Conservation (phyloP, 2,888 invertebrate genomes). For the Lochmaea capreae region DNA sequence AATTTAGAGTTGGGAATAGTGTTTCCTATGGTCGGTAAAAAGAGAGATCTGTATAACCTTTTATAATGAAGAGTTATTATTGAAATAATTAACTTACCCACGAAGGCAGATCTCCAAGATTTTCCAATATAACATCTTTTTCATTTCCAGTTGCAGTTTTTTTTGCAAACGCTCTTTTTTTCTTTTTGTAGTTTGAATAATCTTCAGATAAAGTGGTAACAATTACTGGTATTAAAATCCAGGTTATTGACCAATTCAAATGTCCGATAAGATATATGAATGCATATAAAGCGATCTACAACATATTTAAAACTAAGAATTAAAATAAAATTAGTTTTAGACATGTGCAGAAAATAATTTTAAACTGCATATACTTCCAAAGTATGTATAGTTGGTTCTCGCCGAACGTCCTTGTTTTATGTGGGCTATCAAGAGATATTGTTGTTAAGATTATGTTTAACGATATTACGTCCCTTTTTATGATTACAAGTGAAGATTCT, state of each 20-base stretch:
- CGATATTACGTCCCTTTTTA: too few species aligned
- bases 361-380: too few species aligned
- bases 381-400: too few species aligned
- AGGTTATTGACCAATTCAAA: conserved; percentile 48
- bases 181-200: conserved; percentile 33
- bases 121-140: conserved; percentile 48
- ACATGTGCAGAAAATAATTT: too few species aligned
- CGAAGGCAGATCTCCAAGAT: conserved; percentile 49
- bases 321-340: too few species aligned
- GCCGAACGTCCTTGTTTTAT: too few species aligned
- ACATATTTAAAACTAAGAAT: conserved; percentile 14
- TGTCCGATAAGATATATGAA: conserved; percentile 51
- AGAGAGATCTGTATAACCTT: too few species aligned
- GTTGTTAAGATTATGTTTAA: too few species aligned
- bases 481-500: too few species aligned
- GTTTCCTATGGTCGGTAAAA: too few species aligned
- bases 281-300: conserved; percentile 44
- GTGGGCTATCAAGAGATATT: too few species aligned
- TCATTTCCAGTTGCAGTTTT: conserved; percentile 48
- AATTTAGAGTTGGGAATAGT: too few species aligned
- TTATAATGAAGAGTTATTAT: background rate
- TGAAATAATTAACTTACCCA: conserved; percentile 48
- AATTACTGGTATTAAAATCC: conserved; percentile 46
- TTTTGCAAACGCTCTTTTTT: conserved; percentile 44
- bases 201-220: conserved; percentile 41